Percentiles rank a stretch among this genome's conserved stretches.
phyloP scores from a whole-genome alignment of 2,888 invertebrate genomes.

The Phengaris alcon region DNA sequence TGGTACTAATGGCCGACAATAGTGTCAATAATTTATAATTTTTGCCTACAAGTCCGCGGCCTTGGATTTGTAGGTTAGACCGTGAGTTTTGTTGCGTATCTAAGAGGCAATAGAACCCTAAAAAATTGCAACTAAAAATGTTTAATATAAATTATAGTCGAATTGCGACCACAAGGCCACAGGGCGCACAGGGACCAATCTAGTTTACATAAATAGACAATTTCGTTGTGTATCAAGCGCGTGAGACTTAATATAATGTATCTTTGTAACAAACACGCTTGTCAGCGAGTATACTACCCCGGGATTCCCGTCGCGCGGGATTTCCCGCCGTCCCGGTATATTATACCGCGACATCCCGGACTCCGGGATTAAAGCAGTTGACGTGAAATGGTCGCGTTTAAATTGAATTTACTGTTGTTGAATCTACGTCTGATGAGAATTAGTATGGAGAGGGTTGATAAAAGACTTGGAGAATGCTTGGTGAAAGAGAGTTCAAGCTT shows the following conservation, averaged over 20 bases:
- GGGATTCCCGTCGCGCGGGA: background rate
- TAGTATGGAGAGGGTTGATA: background rate
- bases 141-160: too few relatives aligned
- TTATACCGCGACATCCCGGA: slow-evolving; percentile 27
- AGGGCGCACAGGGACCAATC: too few relatives aligned
- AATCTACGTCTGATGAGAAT: background rate
- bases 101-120: too few relatives aligned
- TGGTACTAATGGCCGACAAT: too few relatives aligned
- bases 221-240: background rate
- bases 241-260: background rate
- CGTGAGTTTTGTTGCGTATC: too few relatives aligned
- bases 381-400: slow-evolving; percentile 9
- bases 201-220: background rate
- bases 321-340: slow-evolving; percentile 4
- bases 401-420: slow-evolving; percentile 20
- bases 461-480: too few relatives aligned
- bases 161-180: too few relatives aligned
- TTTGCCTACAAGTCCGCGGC: too few relatives aligned
- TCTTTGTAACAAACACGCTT: slow-evolving; percentile 3
- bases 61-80: too few relatives aligned
- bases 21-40: too few relatives aligned
- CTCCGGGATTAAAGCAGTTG: slow-evolving; percentile 18
- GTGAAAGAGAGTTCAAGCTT: too few relatives aligned
- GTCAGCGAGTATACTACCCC: background rate
- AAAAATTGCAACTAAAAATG: too few relatives aligned